Evolutionary conservation across 2,113 vertebrate genomes (phyloP), one percentile per base, ranked within the genome.

Genomic region (Aspiorhynchus laticeps): DNA sequence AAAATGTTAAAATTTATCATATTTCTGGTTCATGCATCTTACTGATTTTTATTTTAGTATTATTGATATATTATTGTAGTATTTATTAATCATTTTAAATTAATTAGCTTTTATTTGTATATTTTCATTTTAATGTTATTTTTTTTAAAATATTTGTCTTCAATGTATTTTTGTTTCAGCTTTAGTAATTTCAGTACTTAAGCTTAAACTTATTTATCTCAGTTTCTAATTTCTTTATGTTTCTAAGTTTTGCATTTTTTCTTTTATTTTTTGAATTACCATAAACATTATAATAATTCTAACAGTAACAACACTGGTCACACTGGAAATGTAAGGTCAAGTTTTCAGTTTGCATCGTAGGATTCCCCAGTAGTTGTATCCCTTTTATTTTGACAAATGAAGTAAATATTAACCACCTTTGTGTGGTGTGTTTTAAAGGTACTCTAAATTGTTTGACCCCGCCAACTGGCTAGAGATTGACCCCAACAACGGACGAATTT

Each of bases 391-490:
- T 77, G 26, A 26, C 24, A 26, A 77, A 43, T 76, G 26, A 74
- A 2, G 9, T 12, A 28, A 43, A 48, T 46, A 1, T 5, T 75
- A 75, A 46, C 73, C n/a, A 17, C 11, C 5, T 46, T 3, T 78
- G 15, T 38, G 11, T 75, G 33, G 14, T 86, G 51, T 85, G 46
- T 94, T 80, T 84, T 90, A 89, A 92, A 99, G 98, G 92, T 99
- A 99, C 90, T 97, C 98, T 56, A 98, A 99, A 92, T 93, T 99
- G 87, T 97, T 93, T 14, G 98, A 99, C 93, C 98, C 98, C 84
- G 98, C 97, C 89, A 97, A 96, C 88, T 99, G 98, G 98, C 92
- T 99, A 88, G 96, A 97, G 94, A 98, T 99, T 79, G 97, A 99
- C 92, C 94, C 96, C 3, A 78, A 95, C 87, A 97, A 91, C 38